Conservation (phyloP, 2,888 invertebrate genomes). For the Sesia bembeciformis region DNA sequence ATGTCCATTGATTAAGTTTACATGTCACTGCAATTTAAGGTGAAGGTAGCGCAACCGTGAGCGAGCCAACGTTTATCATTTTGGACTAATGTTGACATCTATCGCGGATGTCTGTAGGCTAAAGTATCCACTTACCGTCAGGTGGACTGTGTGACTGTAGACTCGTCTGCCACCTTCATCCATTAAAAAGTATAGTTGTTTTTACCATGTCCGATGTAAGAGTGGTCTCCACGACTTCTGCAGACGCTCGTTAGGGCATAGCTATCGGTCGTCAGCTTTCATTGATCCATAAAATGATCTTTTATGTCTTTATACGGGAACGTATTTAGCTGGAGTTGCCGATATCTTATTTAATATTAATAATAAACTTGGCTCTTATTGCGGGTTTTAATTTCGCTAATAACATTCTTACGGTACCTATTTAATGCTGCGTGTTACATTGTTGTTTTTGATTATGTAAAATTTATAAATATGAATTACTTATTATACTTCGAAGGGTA, state of each 20-base stretch:
- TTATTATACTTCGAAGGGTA: too few relatives aligned
- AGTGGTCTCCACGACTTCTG: conserved; percentile 1
- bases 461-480: too few relatives aligned
- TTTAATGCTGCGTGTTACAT: too few relatives aligned
- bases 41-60: too few relatives aligned
- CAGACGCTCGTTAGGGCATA: conserved; percentile 3
- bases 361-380: neutral
- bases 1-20: neutral
- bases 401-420: neutral
- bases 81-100: too few relatives aligned
- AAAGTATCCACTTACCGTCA: too few relatives aligned
- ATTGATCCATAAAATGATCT: conserved; percentile 8
- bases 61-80: too few relatives aligned
- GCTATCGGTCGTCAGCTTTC: conserved; percentile 6
- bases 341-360: neutral
- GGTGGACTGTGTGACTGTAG: too few relatives aligned
- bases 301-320: conserved; percentile 8
- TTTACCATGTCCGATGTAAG: neutral
- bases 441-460: too few relatives aligned
- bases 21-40: neutral
- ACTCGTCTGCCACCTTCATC: too few relatives aligned
- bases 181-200: neutral
- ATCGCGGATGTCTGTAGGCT: too few relatives aligned
- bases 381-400: neutral
- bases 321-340: conserved; percentile 2